Conservation (phyloP, 2,888 invertebrate species). For the Diarsia rubi region DNA sequence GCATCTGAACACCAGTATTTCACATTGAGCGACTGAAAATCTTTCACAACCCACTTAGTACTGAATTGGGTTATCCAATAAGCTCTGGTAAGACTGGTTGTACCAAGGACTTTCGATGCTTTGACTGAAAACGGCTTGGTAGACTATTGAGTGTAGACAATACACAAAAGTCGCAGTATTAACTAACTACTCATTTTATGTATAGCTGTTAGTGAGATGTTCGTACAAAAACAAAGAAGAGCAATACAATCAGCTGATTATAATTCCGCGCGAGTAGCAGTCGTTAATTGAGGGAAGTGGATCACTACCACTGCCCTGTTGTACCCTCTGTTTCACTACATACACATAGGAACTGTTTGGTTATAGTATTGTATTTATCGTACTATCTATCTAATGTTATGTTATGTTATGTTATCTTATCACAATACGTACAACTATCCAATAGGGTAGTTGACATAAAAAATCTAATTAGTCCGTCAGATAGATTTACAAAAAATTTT, state of each 20-base stretch:
- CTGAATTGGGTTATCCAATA: too few species aligned
- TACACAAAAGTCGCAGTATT: background rate
- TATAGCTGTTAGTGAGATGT: conserved; percentile 4
- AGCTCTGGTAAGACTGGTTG: too few species aligned
- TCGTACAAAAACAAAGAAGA: conserved; percentile 31
- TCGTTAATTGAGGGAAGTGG: conserved; percentile 34
- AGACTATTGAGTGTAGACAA: too few species aligned
- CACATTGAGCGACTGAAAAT: too few species aligned
- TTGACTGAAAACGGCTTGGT: background rate
- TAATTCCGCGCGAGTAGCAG: conserved; percentile 43
- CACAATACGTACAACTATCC: background rate
- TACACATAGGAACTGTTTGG: background rate
- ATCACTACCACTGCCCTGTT: conserved; percentile 16
- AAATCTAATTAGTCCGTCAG: too few species aligned
- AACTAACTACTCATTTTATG: background rate
- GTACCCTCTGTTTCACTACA: background rate
- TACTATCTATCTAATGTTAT: background rate
- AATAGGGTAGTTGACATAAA: too few species aligned
- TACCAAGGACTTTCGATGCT: too few species aligned
- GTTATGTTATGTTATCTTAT: background rate
- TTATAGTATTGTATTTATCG: background rate
- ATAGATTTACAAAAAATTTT: too few species aligned
- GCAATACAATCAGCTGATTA: conserved; percentile 43
- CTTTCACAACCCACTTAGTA: too few species aligned
- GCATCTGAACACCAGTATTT: too few species aligned